phyloP scores from a whole-genome alignment of 2,113 vertebrate species.

The Sylvia atricapilla region DNA sequence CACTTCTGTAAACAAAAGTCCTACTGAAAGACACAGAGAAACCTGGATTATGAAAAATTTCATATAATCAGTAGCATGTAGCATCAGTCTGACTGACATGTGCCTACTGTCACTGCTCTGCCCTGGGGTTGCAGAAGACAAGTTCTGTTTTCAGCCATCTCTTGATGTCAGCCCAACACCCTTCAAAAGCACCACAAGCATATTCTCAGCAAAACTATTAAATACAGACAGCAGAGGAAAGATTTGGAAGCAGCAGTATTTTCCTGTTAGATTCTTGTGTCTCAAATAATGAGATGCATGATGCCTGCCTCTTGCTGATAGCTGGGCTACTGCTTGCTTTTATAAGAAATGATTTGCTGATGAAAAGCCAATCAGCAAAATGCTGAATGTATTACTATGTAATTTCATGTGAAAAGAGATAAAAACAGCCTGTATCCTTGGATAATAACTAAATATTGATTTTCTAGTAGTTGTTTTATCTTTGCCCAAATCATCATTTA shows the following conservation, averaged over 20 bases:
- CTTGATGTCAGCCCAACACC: not conserved
- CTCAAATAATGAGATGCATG: constrained; percentile 7
- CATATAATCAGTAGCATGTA: not conserved
- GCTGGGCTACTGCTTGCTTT: not conserved
- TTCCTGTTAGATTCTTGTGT: not conserved
- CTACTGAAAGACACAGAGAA: not conserved
- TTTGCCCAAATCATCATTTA: not conserved
- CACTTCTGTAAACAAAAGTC: not conserved
- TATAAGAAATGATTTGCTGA: constrained; percentile 1
- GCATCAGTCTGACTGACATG: not conserved
- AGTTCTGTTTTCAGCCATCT: not conserved
- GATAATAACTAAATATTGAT: constrained; percentile 38
- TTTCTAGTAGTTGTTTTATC: constrained; percentile 22
- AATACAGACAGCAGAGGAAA: not conserved
- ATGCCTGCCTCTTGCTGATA: constrained; percentile 19
- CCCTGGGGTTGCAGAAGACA: not conserved
- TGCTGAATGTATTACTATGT: not conserved
- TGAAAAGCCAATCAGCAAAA: constrained; percentile 1
- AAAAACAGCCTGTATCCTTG: not conserved
- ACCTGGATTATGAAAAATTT: not conserved
- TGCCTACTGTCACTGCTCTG: not conserved
- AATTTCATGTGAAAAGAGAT: constrained; percentile 25
- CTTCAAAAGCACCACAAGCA: not conserved
- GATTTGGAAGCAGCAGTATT: not conserved
- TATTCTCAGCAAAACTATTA: not conserved